Conservation (phyloP, 2,888 invertebrate genomes). For the Troglohyphantes excavatus region DNA sequence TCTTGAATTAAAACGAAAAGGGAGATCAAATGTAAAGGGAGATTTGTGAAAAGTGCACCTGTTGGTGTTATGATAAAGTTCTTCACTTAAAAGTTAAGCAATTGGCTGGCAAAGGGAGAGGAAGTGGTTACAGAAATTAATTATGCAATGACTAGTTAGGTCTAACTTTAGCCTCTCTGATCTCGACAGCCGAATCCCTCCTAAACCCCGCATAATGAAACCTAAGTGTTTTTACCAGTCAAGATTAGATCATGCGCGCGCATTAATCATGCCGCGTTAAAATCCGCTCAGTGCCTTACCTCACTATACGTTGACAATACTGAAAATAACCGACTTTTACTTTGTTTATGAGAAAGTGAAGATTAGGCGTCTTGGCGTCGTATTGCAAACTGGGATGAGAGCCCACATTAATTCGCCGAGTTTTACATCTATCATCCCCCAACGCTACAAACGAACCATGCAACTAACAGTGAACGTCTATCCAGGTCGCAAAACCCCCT, state of each 20-base stretch:
- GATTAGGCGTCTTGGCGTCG: slow-evolving; percentile 12
- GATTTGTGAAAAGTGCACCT: too few species aligned
- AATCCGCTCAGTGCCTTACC: slow-evolving; percentile 3
- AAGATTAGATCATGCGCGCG: not conserved
- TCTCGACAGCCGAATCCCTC: not conserved
- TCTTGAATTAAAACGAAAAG: too few species aligned
- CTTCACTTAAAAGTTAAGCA: not conserved
- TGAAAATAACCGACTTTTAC: slow-evolving; percentile 3
- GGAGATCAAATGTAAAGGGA: too few species aligned
- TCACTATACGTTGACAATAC: not conserved
- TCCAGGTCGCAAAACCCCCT: not conserved
- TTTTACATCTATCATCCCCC: slow-evolving; percentile 29
- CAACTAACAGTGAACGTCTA: slow-evolving; percentile 4
- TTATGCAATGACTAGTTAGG: not conserved
- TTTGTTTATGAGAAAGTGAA: not conserved
- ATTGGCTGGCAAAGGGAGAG: not conserved
- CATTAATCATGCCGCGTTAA: slow-evolving; percentile 5
- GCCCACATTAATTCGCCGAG: not conserved
- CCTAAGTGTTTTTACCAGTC: not conserved
- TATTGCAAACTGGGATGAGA: slow-evolving; percentile 2
- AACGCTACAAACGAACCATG: slow-evolving; percentile 33
- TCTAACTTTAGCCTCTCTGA: not conserved
- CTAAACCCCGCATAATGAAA: not conserved
- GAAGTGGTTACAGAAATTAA: not conserved
- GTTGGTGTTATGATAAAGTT: too few species aligned